Percentiles rank a stretch among this genome's conserved stretches.
phyloP scores from a whole-genome alignment of 2,888 invertebrate genomes.

The Anthrax anthrax region DNA sequence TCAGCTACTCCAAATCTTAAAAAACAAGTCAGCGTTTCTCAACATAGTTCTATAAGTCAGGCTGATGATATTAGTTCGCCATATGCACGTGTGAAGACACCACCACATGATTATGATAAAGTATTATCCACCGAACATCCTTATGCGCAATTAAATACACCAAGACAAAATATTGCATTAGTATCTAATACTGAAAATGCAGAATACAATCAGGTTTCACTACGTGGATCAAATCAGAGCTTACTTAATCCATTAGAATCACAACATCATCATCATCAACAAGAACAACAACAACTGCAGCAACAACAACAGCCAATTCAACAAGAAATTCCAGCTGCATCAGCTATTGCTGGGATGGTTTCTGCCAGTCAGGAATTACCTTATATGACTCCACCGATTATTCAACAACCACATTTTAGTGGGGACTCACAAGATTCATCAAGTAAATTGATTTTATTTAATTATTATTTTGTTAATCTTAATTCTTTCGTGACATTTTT shows the following conservation, averaged over 20 bases:
- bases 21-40: constrained; percentile 40
- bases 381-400: constrained; percentile 72
- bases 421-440: constrained; percentile 84
- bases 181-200: constrained; percentile 2
- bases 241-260: constrained; percentile 8
- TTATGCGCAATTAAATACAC: constrained; percentile 32
- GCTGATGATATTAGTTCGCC: constrained; percentile 45
- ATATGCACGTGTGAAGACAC: constrained; percentile 48
- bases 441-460: constrained; percentile 38
- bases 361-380: constrained; percentile 79
- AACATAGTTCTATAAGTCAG: constrained; percentile 44
- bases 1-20: constrained; percentile 29
- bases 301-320: constrained; percentile 15
- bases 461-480: too few relatives aligned
- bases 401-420: constrained; percentile 59
- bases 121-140: constrained; percentile 32
- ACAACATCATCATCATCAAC: constrained; percentile 17
- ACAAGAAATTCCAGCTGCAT: constrained; percentile 59
- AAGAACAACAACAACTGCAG: too few relatives aligned
- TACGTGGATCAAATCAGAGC: constrained; percentile 12
- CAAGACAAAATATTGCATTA: constrained; percentile 16
- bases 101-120: constrained; percentile 52
- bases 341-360: constrained; percentile 71
- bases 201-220: constrained; percentile 6
- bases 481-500: too few relatives aligned